Conservation (phyloP, 2,888 invertebrate species). For the Sialis fuliginosa region DNA sequence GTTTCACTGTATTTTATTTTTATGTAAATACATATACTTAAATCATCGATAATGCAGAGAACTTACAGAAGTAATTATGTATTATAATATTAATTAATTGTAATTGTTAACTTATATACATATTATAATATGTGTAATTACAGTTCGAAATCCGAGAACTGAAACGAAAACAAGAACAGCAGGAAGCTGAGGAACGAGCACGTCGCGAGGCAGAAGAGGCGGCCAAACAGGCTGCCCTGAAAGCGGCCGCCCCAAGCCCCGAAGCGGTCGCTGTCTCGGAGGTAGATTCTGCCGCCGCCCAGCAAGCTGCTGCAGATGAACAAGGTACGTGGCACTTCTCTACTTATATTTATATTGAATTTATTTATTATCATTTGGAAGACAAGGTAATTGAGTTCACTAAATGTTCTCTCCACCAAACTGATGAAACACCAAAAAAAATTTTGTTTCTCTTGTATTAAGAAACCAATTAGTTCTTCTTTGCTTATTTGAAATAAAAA, state of each 20-base stretch:
- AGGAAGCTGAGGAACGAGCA: conserved; percentile 41
- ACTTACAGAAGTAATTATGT: no score
- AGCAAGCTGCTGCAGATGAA: conserved; percentile 33
- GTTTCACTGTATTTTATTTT: no score
- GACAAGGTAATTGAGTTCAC: background rate
- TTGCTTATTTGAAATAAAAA: no score
- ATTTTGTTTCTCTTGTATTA: no score
- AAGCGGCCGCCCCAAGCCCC: conserved; percentile 34
- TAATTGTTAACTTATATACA: background rate
- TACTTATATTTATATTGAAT: no score
- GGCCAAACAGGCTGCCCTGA: conserved; percentile 51
- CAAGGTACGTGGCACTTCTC: conserved; percentile 26
- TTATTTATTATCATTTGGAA: background rate
- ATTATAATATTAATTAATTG: background rate
- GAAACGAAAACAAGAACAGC: conserved; percentile 61
- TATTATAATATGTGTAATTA: conserved; percentile 10
- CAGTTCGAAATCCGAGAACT: conserved; percentile 96
- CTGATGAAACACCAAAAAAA: no score
- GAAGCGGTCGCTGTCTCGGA: conserved; percentile 31
- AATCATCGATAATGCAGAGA: no score
- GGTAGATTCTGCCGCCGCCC: conserved; percentile 21
- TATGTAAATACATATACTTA: no score
- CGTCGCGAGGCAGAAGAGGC: conserved; percentile 62
- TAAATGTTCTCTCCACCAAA: no score
- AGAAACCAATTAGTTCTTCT: no score